A percentile compares a stretch with the other conserved stretches of the same genome.
Evolutionary conservation across 2,113 vertebrate species (phyloP).

Genomic region (Bos indicus): DNA sequence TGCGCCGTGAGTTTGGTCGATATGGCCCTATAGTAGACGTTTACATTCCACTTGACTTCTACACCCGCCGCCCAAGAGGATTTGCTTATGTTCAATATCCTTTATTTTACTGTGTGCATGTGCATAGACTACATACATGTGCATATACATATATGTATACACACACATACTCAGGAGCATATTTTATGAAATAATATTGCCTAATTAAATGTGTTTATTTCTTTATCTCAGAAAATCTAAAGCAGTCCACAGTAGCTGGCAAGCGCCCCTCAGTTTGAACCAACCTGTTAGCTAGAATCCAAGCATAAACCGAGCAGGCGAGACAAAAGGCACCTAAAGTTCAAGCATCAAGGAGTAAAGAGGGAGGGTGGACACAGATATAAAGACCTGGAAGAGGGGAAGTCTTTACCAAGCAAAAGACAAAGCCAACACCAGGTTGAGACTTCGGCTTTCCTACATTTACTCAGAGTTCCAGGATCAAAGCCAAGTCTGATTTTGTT

Average conservation of each 20-base stretch:
- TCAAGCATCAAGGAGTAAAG: conserved; percentile 88
- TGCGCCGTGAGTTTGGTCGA: conserved; percentile 95
- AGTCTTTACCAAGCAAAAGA: conserved; percentile 79
- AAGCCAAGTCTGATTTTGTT: conserved; percentile 86
- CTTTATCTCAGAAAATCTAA: conserved; percentile 95
- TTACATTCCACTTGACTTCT: conserved; percentile 97
- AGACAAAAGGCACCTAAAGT: conserved; percentile 89
- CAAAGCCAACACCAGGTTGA: conserved; percentile 84
- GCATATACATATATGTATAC: background rate
- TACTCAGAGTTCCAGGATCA: conserved; percentile 81
- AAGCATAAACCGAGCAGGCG: conserved; percentile 74
- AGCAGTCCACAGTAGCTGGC: conserved; percentile 90
- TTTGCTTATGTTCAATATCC: conserved; percentile 99
- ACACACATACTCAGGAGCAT: conserved; percentile 31
- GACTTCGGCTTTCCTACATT: conserved; percentile 87
- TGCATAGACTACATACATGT: conserved; percentile 7
- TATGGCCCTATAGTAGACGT: conserved; percentile 96
- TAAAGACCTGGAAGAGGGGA: conserved; percentile 87
- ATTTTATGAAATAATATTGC: conserved; percentile 74
- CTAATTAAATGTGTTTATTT: conserved; percentile 95
- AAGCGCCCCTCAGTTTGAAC: conserved; percentile 86
- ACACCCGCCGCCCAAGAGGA: conserved; percentile 94
- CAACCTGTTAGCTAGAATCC: conserved; percentile 88
- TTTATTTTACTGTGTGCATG: conserved; percentile 80
- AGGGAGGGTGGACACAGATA: conserved; percentile 88